phyloP scores from a whole-genome alignment of 2,888 invertebrate genomes.

The Tenodera sinensis region DNA sequence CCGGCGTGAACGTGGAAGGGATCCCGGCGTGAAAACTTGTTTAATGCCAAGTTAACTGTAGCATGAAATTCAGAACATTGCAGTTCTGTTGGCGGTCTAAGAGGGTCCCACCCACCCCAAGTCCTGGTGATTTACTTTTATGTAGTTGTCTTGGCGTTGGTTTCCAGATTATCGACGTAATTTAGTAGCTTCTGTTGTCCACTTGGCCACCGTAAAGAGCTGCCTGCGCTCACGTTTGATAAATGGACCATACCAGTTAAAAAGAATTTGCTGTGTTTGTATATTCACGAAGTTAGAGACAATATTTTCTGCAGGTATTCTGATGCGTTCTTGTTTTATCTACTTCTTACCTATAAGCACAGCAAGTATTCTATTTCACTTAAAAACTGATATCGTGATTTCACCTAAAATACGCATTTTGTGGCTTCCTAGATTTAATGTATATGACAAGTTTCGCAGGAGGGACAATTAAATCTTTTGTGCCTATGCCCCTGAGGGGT shows the following conservation, averaged over 20 bases:
- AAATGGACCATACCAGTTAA: not conserved
- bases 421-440: too few species aligned
- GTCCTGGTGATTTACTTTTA: not conserved
- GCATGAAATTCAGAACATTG: not conserved
- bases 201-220: not conserved
- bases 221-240: not conserved
- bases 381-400: too few species aligned
- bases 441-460: too few species aligned
- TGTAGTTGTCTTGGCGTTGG: not conserved
- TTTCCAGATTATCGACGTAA: not conserved
- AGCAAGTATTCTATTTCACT: too few species aligned
- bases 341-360: too few species aligned
- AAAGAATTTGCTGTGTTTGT: not conserved
- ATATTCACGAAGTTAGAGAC: too few species aligned
- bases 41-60: not conserved
- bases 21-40: not conserved
- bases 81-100: not conserved
- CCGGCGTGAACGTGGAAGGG: not conserved
- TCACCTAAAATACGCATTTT: too few species aligned
- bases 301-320: too few species aligned
- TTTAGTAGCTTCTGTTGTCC: not conserved
- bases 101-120: not conserved
- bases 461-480: too few species aligned
- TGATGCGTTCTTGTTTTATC: too few species aligned
- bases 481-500: too few species aligned